Percentiles rank a stretch among this genome's conserved stretches.
These are phyloP conservation scores for Periparus ater DNA, from an alignment of 2,797 vertebrate genomes.

Conservation along the genomic window DNA sequence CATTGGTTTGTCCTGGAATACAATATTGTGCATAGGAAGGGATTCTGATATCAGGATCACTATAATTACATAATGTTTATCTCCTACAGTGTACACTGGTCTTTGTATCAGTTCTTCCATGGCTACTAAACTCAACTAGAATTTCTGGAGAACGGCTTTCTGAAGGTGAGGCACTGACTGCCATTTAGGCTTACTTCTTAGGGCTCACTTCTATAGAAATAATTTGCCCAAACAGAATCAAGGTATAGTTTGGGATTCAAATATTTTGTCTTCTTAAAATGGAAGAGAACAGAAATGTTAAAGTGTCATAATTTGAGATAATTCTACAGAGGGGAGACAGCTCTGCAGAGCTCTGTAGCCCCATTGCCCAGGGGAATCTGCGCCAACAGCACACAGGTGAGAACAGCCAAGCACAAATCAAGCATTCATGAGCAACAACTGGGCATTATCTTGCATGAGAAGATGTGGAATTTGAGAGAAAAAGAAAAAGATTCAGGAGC, in stretches of 20 bases:
- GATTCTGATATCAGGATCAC: not conserved
- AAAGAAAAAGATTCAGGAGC: not conserved
- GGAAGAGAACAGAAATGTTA: not conserved
- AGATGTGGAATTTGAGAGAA: not conserved
- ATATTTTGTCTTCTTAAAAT: not conserved
- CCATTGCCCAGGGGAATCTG: not conserved
- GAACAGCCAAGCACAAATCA: not conserved
- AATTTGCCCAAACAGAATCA: not conserved
- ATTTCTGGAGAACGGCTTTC: not conserved
- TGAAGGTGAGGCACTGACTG: not conserved
- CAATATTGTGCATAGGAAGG: not conserved
- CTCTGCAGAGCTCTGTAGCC: not conserved
- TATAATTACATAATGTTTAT: not conserved
- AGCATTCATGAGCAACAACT: not conserved
- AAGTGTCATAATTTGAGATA: not conserved
- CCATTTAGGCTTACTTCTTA: not conserved
- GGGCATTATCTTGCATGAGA: not conserved
- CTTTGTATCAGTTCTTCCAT: not conserved
- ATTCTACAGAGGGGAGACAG: not conserved
- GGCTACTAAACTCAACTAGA: not conserved
- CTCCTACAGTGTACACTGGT: not conserved
- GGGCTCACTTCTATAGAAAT: not conserved
- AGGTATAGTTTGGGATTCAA: not conserved
- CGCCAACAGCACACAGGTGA: fast-evolving
- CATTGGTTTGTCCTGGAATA: not conserved